phyloP scores from a whole-genome alignment of 2,888 invertebrate species.

The Sylvicola cinctus region DNA sequence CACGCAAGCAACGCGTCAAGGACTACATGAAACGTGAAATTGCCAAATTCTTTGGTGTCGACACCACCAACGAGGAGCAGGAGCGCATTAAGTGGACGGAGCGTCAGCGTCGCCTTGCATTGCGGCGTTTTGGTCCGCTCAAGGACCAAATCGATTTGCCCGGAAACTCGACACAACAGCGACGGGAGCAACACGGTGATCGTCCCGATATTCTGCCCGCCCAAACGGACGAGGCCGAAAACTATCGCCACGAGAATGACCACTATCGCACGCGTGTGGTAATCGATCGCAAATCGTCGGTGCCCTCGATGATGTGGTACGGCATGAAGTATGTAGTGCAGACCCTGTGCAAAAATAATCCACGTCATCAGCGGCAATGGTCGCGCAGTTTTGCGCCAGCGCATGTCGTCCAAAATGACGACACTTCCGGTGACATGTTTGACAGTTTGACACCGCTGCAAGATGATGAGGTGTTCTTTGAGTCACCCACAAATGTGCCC shows the following conservation, averaged over 20 bases:
- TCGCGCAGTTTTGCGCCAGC: constrained; percentile 50
- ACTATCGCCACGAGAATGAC: constrained; percentile 39
- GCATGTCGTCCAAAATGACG: constrained; percentile 20
- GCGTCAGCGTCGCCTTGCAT: constrained; percentile 20
- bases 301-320: constrained; percentile 20
- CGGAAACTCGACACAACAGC: constrained; percentile 1
- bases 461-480: constrained; percentile 37
- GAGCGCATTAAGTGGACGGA: constrained; percentile 21
- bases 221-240: constrained; percentile 1
- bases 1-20: constrained; percentile 19
- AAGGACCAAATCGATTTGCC: constrained; percentile 3
- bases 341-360: constrained; percentile 38
- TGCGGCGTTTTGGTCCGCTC: constrained; percentile 18
- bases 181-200: constrained; percentile 11
- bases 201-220: constrained; percentile 24
- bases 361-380: constrained; percentile 37
- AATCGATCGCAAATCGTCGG: constrained; percentile 22
- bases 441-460: constrained; percentile 21
- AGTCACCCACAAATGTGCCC: constrained; percentile 14
- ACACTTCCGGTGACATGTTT: constrained; percentile 27
- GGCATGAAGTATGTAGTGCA: constrained; percentile 22
- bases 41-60: constrained; percentile 23
- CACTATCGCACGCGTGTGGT: constrained; percentile 45
- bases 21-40: constrained; percentile 20
- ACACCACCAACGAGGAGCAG: constrained; percentile 17